Evolutionary conservation across 2,113 vertebrate genomes (phyloP).

Genomic region (Saguinus imperator): DNA sequence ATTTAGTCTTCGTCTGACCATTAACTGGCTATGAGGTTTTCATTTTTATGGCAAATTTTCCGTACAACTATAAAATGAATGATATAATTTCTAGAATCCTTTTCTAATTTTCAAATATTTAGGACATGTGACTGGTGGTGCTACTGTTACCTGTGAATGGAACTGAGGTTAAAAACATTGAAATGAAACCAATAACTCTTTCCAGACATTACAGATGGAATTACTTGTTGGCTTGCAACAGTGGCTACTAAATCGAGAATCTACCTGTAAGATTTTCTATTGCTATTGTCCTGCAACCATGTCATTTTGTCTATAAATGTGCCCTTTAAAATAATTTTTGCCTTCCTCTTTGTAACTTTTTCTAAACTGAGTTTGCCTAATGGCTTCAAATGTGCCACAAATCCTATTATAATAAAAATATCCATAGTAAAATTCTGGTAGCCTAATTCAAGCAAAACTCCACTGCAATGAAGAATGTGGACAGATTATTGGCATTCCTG

Average conservation of each 20-base stretch:
- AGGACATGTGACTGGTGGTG: not conserved
- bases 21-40: not conserved
- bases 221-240: not conserved
- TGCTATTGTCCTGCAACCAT: not conserved
- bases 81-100: slow-evolving; percentile 21
- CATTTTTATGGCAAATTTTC: not conserved
- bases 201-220: not conserved
- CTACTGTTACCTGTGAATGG: not conserved
- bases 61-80: not conserved
- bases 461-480: not conserved
- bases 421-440: not conserved
- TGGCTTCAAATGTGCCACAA: not conserved
- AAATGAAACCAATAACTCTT: not conserved
- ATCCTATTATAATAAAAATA: slow-evolving; percentile 27
- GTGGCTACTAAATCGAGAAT: not conserved
- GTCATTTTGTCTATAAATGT: slow-evolving; percentile 5
- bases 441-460: not conserved
- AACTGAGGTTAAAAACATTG: not conserved
- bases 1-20: not conserved
- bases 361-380: not conserved
- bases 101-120: slow-evolving; percentile 39
- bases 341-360: not conserved
- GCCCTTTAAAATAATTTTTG: not conserved
- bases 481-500: not conserved
- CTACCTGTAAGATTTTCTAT: not conserved